phyloP scores from a whole-genome alignment of 35 echinoderm and acorn worm genomes.

The Acanthaster planci region DNA sequence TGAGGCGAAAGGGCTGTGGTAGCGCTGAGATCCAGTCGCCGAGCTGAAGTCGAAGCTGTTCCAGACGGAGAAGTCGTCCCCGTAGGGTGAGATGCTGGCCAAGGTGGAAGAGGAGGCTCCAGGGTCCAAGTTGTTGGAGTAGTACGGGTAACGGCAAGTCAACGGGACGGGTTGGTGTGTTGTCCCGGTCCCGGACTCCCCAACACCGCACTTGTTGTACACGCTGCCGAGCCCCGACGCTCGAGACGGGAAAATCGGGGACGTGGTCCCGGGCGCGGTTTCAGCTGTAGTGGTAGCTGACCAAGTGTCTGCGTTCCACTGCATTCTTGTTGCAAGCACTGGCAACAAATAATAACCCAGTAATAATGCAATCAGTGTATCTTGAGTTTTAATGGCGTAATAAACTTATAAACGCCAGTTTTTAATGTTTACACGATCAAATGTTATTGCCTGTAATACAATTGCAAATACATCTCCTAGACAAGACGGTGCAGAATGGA shows the following conservation, averaged over 20 bases:
- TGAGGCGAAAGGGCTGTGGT: conserved; percentile 21
- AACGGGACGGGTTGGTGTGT: conserved; percentile 20
- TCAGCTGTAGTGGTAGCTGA: background rate
- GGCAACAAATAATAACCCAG: background rate
- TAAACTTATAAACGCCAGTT: conserved; percentile 2
- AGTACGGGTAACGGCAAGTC: conserved; percentile 33
- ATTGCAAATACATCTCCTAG: background rate
- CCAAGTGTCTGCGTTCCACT: conserved; percentile 15
- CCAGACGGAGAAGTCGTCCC: conserved; percentile 38
- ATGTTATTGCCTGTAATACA: conserved; percentile 13
- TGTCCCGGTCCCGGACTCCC: background rate
- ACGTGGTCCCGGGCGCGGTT: background rate
- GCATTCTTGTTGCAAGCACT: background rate
- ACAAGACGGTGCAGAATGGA: background rate
- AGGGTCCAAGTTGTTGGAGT: background rate
- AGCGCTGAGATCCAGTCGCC: background rate
- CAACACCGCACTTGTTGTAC: background rate
- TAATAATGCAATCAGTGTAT: too few relatives aligned
- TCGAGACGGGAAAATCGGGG: background rate
- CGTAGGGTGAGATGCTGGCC: conserved; percentile 35
- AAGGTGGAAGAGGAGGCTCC: background rate
- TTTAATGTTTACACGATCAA: conserved; percentile 24
- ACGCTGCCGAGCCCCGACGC: background rate
- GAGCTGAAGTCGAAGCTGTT: conserved; percentile 42
- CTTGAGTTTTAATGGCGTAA: conserved; percentile 1